Conservation (phyloP, 2,113 vertebrate species). For the Paratilapia polleni region DNA sequence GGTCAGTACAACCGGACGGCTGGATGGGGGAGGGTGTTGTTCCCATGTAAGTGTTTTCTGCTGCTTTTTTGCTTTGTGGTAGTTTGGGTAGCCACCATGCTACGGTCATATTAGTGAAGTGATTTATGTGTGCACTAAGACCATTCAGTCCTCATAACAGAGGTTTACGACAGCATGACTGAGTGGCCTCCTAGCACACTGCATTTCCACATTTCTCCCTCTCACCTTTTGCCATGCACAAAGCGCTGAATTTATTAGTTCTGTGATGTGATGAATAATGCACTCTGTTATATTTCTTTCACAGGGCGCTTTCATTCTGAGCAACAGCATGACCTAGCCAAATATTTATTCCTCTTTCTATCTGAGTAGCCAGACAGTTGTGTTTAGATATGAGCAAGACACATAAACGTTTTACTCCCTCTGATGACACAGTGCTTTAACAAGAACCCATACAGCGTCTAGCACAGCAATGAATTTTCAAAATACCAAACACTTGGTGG, state of each 20-base stretch:
- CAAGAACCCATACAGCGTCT: not conserved
- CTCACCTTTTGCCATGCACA: conserved; percentile 33
- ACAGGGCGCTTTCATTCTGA: conserved; percentile 56
- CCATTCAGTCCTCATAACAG: conserved; percentile 57
- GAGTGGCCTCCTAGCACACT: conserved; percentile 48
- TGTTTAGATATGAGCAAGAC: conserved; percentile 9
- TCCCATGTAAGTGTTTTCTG: conserved; percentile 45
- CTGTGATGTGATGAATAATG: conserved; percentile 68
- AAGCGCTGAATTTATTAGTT: conserved; percentile 63
- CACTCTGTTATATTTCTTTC: conserved; percentile 39
- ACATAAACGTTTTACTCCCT: not conserved
- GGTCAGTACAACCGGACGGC: conserved; percentile 53
- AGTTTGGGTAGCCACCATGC: conserved; percentile 69
- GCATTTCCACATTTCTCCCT: conserved; percentile 35
- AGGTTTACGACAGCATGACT: conserved; percentile 68
- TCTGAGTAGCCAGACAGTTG: conserved; percentile 13
- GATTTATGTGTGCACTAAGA: conserved; percentile 79
- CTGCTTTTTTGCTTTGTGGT: conserved; percentile 13
- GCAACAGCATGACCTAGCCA: conserved; percentile 50
- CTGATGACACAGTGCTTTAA: not conserved
- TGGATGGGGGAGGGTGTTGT: conserved; percentile 16
- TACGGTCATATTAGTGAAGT: conserved; percentile 76
- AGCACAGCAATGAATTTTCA: not conserved
- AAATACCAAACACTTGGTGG: not conserved
- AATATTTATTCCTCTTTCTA: conserved; percentile 45